Conservation (phyloP, 2,888 invertebrate species). For the Ochropleura plecta region DNA sequence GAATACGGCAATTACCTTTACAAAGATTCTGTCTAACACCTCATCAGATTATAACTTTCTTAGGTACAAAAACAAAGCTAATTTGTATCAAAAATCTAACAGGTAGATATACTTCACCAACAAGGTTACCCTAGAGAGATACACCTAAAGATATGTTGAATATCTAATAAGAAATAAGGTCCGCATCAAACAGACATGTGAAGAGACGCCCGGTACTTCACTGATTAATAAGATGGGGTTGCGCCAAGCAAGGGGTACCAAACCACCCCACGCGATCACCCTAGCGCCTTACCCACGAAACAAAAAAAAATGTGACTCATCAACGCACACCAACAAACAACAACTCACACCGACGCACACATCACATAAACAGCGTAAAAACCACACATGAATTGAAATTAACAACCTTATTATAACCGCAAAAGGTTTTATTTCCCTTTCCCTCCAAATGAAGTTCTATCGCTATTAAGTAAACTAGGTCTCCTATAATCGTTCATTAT, state of each 20-base stretch:
- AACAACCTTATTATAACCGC: slow-evolving; percentile 81
- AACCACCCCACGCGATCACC: slow-evolving; percentile 86
- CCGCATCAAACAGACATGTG: slow-evolving; percentile 87
- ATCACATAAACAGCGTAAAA: slow-evolving; percentile 76
- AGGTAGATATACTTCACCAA: slow-evolving; percentile 28
- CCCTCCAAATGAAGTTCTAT: slow-evolving; percentile 72
- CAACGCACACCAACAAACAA: slow-evolving; percentile 88
- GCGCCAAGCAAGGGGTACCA: slow-evolving; percentile 87
- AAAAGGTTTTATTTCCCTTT: slow-evolving; percentile 76
- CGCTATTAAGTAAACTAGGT: slow-evolving; percentile 84
- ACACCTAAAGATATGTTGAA: slow-evolving; percentile 66
- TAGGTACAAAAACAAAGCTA: not conserved
- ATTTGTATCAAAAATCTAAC: slow-evolving; percentile 18
- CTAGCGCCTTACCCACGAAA: slow-evolving; percentile 90
- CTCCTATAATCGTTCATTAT: slow-evolving; percentile 90
- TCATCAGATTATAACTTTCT: not conserved
- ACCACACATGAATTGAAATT: slow-evolving; percentile 76
- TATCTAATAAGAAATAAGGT: slow-evolving; percentile 85
- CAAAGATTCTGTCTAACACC: not conserved
- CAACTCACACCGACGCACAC: slow-evolving; percentile 76
- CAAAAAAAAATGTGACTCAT: slow-evolving; percentile 91
- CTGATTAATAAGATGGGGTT: slow-evolving; percentile 91
- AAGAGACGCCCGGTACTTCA: slow-evolving; percentile 90
- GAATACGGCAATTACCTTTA: not conserved
- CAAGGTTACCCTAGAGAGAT: slow-evolving; percentile 20